These are phyloP conservation scores for Oscheius sp. DNA, from an alignment of 2,888 invertebrate species.

Conservation along the genomic window DNA sequence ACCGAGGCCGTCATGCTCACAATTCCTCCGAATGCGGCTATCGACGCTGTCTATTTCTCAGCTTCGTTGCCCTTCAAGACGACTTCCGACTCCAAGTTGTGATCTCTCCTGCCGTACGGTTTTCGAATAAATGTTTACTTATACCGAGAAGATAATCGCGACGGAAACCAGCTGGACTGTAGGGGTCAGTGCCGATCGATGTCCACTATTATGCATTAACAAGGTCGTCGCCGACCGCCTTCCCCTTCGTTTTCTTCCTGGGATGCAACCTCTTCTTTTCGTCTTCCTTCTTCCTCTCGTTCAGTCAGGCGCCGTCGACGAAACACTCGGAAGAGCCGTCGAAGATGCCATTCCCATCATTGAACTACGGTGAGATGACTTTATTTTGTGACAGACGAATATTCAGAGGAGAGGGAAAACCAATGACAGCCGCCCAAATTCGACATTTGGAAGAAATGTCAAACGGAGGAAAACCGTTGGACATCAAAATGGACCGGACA, in stretches of 20 bases:
- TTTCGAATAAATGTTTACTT: background rate
- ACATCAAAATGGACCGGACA: constrained; percentile 67
- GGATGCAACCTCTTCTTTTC: background rate
- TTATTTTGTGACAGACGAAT: background rate
- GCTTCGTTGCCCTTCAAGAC: constrained; percentile 29
- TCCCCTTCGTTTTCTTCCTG: constrained; percentile 9
- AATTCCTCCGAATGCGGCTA: constrained; percentile 15
- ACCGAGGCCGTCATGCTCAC: constrained; percentile 18
- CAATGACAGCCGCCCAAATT: constrained; percentile 73
- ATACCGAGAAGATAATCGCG: no score
- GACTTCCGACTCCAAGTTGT: constrained; percentile 11
- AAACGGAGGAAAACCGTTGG: constrained; percentile 70
- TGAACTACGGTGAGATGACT: constrained; percentile 59
- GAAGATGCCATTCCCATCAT: constrained; percentile 73
- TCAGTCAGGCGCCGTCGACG: constrained; percentile 7
- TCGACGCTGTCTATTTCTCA: constrained; percentile 30
- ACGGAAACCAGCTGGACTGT: background rate
- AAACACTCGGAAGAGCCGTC: constrained; percentile 38
- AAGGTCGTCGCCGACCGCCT: constrained; percentile 32
- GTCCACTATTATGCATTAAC: constrained; percentile 34
- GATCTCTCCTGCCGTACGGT: constrained; percentile 14
- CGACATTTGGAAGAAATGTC: constrained; percentile 70
- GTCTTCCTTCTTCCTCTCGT: constrained; percentile 8
- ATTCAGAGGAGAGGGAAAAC: constrained; percentile 70
- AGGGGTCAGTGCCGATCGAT: constrained; percentile 24